These are phyloP conservation scores for Dolichotis patagonum DNA, from an alignment of 2,113 vertebrate species.

Conservation along the genomic window DNA sequence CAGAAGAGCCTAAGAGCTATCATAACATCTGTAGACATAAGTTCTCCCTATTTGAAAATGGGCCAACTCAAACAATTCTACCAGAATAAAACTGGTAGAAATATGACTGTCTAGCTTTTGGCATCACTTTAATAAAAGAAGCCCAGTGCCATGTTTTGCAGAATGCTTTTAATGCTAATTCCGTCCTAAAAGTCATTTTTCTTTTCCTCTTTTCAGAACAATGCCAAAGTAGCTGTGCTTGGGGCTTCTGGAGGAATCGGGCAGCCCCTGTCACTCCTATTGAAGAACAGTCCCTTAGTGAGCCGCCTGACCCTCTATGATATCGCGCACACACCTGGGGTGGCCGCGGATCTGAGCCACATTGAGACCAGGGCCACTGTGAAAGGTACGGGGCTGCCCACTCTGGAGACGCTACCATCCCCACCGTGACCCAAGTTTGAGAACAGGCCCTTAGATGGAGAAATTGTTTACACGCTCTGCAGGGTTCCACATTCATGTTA, in stretches of 20 bases:
- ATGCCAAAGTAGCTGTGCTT: slow-evolving; percentile 95
- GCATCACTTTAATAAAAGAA: background rate
- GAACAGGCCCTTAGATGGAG: background rate
- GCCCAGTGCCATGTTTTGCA: background rate
- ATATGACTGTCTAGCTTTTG: background rate
- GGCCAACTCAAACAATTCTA: background rate
- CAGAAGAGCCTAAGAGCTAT: background rate
- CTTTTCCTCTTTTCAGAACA: slow-evolving; percentile 82
- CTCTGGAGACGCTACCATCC: background rate
- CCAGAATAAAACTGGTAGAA: background rate
- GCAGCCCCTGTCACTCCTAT: slow-evolving; percentile 96
- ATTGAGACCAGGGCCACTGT: slow-evolving; percentile 95
- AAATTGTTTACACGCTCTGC: background rate
- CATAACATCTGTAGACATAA: background rate
- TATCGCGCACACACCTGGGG: slow-evolving; percentile 96
- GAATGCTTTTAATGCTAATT: background rate
- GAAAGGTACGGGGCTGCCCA: slow-evolving; percentile 86
- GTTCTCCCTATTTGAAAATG: background rate
- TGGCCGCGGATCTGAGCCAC: slow-evolving; percentile 97
- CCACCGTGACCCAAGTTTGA: background rate
- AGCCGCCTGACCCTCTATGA: slow-evolving; percentile 94
- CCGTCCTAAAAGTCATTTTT: background rate
- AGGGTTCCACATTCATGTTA: background rate
- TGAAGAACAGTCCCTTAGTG: slow-evolving; percentile 98
- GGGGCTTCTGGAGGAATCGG: slow-evolving; percentile 98